Conservation (phyloP, 2,888 invertebrate genomes). For the Drosophila trichaetosa region DNA sequence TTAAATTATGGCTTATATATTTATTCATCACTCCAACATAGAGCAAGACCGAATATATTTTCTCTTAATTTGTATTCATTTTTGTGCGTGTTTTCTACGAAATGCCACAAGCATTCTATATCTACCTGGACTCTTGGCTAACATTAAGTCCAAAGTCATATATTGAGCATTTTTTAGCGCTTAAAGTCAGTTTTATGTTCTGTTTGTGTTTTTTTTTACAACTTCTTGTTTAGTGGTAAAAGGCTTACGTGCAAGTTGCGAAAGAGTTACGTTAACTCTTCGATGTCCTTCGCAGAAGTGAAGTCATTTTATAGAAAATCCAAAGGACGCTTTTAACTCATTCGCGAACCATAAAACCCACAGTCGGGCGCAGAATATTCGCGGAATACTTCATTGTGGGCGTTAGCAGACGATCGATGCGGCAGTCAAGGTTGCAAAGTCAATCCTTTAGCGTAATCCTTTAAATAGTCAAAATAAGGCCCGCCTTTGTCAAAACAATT, state of each 20-base stretch:
- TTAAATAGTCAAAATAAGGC: conserved; percentile 84
- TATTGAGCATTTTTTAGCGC: conserved; percentile 21
- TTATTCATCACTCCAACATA: not conserved
- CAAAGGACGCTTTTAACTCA: conserved; percentile 68
- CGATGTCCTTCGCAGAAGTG: conserved; percentile 63
- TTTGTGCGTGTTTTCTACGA: conserved; percentile 13
- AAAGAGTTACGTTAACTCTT: conserved; percentile 83
- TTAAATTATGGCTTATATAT: not conserved
- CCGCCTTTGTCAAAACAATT: conserved; percentile 83
- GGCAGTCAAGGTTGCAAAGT: conserved; percentile 80
- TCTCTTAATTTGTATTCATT: not conserved
- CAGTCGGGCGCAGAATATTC: conserved; percentile 51
- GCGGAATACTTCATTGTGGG: conserved; percentile 65
- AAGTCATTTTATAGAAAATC: conserved; percentile 57
- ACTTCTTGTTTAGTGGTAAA: conserved; percentile 53
- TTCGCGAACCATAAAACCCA: conserved; percentile 69
- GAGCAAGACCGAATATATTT: not conserved
- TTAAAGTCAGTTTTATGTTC: conserved; percentile 17
- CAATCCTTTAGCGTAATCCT: conserved; percentile 85
- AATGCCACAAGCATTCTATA: conserved; percentile 3
- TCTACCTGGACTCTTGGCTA: conserved; percentile 42
- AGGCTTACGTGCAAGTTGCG: conserved; percentile 71
- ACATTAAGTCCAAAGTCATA: conserved; percentile 32
- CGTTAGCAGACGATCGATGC: conserved; percentile 49
- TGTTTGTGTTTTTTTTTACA: conserved; percentile 25